Base-by-base conservation (phyloP, 1,140 invertebrate species). In the Drosophila paulistorum region DNA sequence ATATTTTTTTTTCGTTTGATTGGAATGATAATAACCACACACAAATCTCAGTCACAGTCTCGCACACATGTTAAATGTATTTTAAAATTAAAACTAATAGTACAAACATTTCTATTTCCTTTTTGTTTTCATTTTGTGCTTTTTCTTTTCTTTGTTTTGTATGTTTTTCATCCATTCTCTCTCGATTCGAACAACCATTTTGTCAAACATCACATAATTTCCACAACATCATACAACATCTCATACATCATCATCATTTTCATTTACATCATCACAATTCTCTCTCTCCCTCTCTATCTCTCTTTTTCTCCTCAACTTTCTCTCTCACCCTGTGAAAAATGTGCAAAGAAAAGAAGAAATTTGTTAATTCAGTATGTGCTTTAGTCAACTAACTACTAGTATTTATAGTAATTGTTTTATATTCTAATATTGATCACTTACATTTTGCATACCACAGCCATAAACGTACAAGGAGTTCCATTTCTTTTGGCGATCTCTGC, bases 381-480 rank as follows among this genome's bases (percentile, higher is more conserved):
- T 65, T 17, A 33, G 41, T 51, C 66, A 64, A 55, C 63, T 79
- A 72, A 45, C 30, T 62, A 65, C 51, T 72, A 63, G 65, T 41
- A 33, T 58, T 23, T 17, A 20, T 61, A 69, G 11, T 30, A 30
- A 57, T 17, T 65, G 26, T 79, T 20, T 54, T 39, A 55, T 70
- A 42, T 65, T 73, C 80, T 67, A 67, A 69, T 65, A 69, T 65
- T 42, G 65, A 76, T 76, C 73, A 87, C 83, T 87, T 87, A 87
- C 83, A 69, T 89, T 77, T 87, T 51, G 68, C 63, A 79, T 74
- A 79, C 45, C 84, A 83, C 76, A 84, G 79, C 83, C 77, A 83
- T 79, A 65, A 57, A 58, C 67, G 37, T 68, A 35, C 61, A 69
- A 69, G 59, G 60, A 69, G 59, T 62, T 77, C 59, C 67, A 55